Conservation (phyloP, 2,113 vertebrate genomes). For the Corydoras maculifer region DNA sequence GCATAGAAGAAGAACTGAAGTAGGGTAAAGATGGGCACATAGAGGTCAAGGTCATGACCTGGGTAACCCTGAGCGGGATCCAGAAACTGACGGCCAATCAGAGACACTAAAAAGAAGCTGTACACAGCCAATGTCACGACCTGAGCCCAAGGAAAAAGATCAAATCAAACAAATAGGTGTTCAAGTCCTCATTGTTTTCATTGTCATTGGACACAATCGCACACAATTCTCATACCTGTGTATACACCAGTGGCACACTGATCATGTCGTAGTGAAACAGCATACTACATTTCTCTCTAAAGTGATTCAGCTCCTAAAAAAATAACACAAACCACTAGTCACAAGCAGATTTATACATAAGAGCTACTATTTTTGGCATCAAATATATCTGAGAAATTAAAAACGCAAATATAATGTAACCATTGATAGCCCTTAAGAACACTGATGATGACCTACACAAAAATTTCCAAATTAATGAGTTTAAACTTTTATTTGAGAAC, state of each 20-base stretch:
- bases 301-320: conserved; percentile 75
- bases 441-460: no score
- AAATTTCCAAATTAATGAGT: no score
- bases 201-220: not conserved
- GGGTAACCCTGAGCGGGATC: conserved; percentile 79
- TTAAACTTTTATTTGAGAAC: no score
- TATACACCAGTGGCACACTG: conserved; percentile 84
- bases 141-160: conserved; percentile 48
- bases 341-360: no score
- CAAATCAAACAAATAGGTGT: not conserved
- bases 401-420: no score
- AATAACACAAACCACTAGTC: conserved; percentile 4
- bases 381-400: no score
- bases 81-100: conserved; percentile 89
- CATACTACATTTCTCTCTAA: conserved; percentile 82
- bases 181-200: not conserved
- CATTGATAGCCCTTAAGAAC: no score
- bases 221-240: conserved; percentile 68
- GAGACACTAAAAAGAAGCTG: conserved; percentile 88
- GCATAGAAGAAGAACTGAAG: conserved; percentile 93
- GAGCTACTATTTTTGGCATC: not conserved
- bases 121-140: conserved; percentile 91
- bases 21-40: conserved; percentile 85
- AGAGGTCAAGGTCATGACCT: conserved; percentile 83
- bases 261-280: conserved; percentile 92